Evolutionary conservation across 2,113 vertebrate species (phyloP), one percentile per base, ranked within the genome.

Genomic region (Pedionomus torquatus): DNA sequence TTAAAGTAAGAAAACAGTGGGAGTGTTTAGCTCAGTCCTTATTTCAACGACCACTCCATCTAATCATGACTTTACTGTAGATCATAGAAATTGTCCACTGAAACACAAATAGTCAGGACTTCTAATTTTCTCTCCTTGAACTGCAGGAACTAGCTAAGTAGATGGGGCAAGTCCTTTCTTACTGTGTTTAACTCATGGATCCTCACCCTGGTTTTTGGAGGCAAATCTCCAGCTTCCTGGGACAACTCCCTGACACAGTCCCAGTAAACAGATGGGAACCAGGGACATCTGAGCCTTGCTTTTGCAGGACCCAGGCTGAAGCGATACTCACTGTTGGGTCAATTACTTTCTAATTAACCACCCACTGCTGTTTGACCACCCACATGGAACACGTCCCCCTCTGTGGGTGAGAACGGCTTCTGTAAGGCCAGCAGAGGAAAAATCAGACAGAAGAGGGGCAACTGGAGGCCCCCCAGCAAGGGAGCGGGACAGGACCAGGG

Each of bases 391-490:
- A 1, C 31, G 63, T 74, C 12, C 33, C 4, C 9, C 15, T 54
- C 61, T 33, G 26, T 3, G 23, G 23, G 28, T 12, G 6, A 46
- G 16, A 52, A n/a, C 3, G 18, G 44, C 39, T 70, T 26, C 58
- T 21, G 14, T 2, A 0, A 44, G 33, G 68, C 11, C 54, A 71
- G 35, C 17, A 10, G 8, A 15, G n/a, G 13, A 31, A n/a, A 57
- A 44, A 54, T 1, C 46, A 33, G 35, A 21, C 16, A 78, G 43
- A 43, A 61, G 24, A 30, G 20, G 7, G 35, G 24, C 1, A 5
- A 52, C 5, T 1, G 4, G 8, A 24, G n/a, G 46, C 5, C 16
- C 18, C 24, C 7, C 63, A 17, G 21, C 0, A 0, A 82, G 13
- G 39, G 44, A 57, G 19, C 0, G 0, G 35, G 41, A 55, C 31